Evolutionary conservation across 2,888 invertebrate genomes (phyloP).

Genomic region (Adineta ricciae): DNA sequence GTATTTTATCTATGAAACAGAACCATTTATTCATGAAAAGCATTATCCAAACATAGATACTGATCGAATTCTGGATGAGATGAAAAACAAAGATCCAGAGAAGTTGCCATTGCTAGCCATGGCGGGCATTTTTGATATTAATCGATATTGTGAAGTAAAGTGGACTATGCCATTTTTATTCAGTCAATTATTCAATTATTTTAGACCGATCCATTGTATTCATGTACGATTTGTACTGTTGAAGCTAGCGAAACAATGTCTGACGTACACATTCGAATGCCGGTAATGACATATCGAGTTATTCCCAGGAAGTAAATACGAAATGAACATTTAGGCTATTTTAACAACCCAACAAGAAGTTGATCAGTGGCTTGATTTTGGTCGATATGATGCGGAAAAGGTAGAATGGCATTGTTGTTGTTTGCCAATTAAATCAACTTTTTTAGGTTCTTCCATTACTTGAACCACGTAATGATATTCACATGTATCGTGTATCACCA

Average conservation of each 20-base stretch:
- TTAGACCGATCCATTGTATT: background rate
- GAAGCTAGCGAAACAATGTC: slow-evolving; percentile 4
- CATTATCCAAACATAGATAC: background rate
- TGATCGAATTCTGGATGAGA: background rate
- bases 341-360: slow-evolving; percentile 17
- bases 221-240: background rate
- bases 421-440: background rate
- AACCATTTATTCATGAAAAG: slow-evolving; percentile 8
- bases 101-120: background rate
- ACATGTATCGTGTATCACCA: slow-evolving; percentile 7
- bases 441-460: background rate
- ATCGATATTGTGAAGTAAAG: background rate
- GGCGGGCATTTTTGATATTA: slow-evolving; percentile 1
- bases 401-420: background rate
- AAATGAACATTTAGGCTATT: background rate
- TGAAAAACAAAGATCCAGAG: background rate
- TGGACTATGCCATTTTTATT: too few relatives aligned
- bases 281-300: background rate
- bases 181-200: too few relatives aligned
- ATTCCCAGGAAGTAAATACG: too few relatives aligned
- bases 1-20: background rate
- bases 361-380: slow-evolving; percentile 20
- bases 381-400: slow-evolving; percentile 1
- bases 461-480: background rate
- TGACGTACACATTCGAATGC: slow-evolving; percentile 10